Percentiles rank a stretch among this genome's conserved stretches.
These are phyloP conservation scores for Cosmia pyralina DNA, from an alignment of 2,888 invertebrate species.

Conservation along the genomic window DNA sequence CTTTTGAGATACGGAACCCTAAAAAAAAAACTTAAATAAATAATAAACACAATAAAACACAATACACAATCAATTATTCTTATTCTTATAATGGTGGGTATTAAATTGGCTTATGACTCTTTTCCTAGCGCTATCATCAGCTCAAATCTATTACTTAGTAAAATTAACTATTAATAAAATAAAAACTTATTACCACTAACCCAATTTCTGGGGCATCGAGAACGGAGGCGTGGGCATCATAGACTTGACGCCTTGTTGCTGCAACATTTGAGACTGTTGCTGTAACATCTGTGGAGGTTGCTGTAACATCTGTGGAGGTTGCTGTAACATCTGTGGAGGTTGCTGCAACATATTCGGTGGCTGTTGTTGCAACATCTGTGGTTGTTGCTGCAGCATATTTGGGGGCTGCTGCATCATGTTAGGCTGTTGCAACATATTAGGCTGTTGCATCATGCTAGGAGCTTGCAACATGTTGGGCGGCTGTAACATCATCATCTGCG, in stretches of 20 bases:
- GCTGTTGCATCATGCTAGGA: constrained; percentile 41
- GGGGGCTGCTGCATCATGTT: constrained; percentile 18
- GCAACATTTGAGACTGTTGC: constrained; percentile 34
- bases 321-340: constrained; percentile 47
- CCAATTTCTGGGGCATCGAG: constrained; percentile 64
- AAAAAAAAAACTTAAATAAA: too few species aligned
- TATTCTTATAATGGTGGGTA: not conserved
- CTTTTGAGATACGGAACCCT: too few species aligned
- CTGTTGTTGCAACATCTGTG: constrained; percentile 29
- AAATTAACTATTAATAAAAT: not conserved
- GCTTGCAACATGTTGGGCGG: constrained; percentile 47
- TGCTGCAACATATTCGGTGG: constrained; percentile 32
- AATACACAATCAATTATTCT: too few species aligned
- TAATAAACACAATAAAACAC: too few species aligned
- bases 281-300: constrained; percentile 28
- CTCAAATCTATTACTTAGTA: not conserved
- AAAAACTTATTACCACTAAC: constrained; percentile 18
- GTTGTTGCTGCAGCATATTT: not conserved
- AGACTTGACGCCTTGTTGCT: constrained; percentile 42
- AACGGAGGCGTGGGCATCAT: constrained; percentile 56
- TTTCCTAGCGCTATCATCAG: fast-evolving
- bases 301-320: constrained; percentile 23
- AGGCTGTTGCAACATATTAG: constrained; percentile 45
- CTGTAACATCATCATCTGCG: constrained; percentile 45
- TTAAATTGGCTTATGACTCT: not conserved